phyloP scores from a whole-genome alignment of 2,888 invertebrate species.

The Watsonalla binaria region DNA sequence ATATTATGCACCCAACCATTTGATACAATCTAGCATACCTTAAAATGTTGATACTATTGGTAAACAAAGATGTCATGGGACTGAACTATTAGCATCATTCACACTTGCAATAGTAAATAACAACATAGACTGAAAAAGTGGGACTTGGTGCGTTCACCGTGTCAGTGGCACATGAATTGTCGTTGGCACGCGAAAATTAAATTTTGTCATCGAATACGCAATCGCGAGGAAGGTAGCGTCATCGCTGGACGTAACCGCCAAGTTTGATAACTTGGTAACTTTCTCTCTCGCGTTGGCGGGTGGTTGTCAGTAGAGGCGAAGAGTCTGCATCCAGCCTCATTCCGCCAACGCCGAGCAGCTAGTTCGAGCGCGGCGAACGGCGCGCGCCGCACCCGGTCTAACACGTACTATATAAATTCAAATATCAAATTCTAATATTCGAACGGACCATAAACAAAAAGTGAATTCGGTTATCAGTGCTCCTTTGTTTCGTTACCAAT shows the following conservation, averaged over 20 bases:
- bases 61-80: background rate
- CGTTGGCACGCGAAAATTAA: constrained; percentile 57
- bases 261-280: constrained; percentile 73
- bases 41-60: background rate
- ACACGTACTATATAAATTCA: constrained; percentile 27
- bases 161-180: constrained; percentile 65
- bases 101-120: constrained; percentile 25
- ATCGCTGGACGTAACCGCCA: constrained; percentile 72
- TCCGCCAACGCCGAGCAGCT: constrained; percentile 54
- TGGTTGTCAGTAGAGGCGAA: constrained; percentile 22
- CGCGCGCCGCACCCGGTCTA: constrained; percentile 43
- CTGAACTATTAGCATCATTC: background rate
- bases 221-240: constrained; percentile 67
- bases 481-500: constrained; percentile 36
- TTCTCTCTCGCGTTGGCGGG: constrained; percentile 57
- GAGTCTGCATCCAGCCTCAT: constrained; percentile 50
- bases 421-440: constrained; percentile 23
- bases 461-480: constrained; percentile 36
- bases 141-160: constrained; percentile 59
- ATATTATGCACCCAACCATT: background rate
- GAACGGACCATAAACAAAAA: constrained; percentile 33
- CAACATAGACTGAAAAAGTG: constrained; percentile 42
- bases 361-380: constrained; percentile 58
- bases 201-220: constrained; percentile 75
- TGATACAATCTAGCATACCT: background rate